Evolutionary conservation across 2,113 vertebrate species (phyloP), one percentile per base, ranked within the genome.

Genomic region (Mohoua ochrocephala): DNA sequence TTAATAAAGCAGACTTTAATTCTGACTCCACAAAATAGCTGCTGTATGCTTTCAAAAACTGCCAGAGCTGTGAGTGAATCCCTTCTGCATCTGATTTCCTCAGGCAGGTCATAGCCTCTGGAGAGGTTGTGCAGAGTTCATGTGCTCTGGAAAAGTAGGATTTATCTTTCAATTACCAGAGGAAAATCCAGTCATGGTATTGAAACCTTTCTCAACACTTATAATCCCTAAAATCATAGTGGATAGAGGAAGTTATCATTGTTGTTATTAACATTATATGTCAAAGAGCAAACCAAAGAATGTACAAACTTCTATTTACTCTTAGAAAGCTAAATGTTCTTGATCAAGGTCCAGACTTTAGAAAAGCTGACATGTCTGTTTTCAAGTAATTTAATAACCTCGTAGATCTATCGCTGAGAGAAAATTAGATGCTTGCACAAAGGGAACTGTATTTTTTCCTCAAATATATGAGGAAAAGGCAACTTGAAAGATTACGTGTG

Each of bases 151-250:
- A 95, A 79, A 83, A 82, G 30, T 17, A 98, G 1, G 97, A 98
- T 88, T 80, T 99, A 17, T 98, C 97, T 0, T 98, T 98, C 91
- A 99, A 97, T 94, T 99, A 93, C 81, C 84, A 57, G 24, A 11
- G 96, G 1, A 54, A 91, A 77, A 7, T 5, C 9, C 98, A 98
- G 56, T 96, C 78, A 5, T 0, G 5, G 1, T 96, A 96, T 8
- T 0, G 97, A 37, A 97, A 41, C 0, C 94, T 98, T 71, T 98
- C 97, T 42, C 1, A 93, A 24, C 2, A 91, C 24, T 98, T 98
- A 94, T 78, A 96, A 16, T 37, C 93, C 3, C 89, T 98, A 30
- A 18, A 26, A 39, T 98, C 96, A 15, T 96, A 98, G 28, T 59
- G 13, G 33, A 82, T 53, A 84, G 35, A 61, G 9, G 20, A 88